These are phyloP conservation scores for Lamprologus speciosus DNA, from an alignment of 2,113 vertebrate genomes.

Conservation along the genomic window DNA sequence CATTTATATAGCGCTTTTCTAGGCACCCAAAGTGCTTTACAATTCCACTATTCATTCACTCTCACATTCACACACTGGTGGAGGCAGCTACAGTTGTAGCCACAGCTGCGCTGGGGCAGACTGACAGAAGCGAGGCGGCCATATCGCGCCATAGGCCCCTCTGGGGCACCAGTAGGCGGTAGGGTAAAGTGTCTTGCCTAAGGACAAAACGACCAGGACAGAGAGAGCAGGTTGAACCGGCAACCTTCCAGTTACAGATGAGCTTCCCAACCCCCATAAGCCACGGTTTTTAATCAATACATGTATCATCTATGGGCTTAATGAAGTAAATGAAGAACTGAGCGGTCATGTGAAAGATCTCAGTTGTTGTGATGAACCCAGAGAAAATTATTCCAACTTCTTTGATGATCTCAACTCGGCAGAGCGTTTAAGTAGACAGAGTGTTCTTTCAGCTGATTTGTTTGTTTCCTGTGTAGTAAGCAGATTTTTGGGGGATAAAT, in stretches of 20 bases:
- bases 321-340: not conserved
- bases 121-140: not conserved
- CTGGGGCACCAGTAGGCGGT: not conserved
- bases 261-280: not conserved
- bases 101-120: not conserved
- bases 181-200: not conserved
- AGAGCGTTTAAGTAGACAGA: not conserved
- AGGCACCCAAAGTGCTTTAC: not conserved
- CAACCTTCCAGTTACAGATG: not conserved
- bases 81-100: not conserved
- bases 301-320: not conserved
- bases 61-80: not conserved
- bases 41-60: not conserved
- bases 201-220: not conserved
- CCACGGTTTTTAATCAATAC: not conserved
- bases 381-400: not conserved
- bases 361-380: not conserved
- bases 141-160: fast-evolving
- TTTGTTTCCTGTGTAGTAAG: not conserved
- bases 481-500: not conserved
- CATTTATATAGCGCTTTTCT: not conserved
- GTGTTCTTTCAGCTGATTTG: not conserved
- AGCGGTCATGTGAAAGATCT: not conserved
- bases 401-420: not conserved
- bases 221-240: not conserved